phyloP scores from a whole-genome alignment of 1,140 invertebrate genomes.

The Piezodorus guildinii region DNA sequence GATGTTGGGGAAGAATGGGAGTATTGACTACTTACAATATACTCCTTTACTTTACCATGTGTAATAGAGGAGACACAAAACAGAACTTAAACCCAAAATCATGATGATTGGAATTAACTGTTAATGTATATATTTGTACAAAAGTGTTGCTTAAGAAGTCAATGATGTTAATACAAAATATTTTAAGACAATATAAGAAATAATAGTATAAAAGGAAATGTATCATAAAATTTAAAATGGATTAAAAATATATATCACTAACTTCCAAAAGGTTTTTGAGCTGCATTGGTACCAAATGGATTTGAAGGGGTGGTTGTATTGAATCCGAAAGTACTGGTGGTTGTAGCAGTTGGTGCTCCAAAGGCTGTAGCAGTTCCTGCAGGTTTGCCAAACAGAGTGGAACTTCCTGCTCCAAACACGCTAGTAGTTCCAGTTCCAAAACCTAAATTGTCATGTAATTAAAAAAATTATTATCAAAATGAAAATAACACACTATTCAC shows the following conservation, averaged over 20 bases:
- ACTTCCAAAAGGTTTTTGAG: slow-evolving; percentile 29
- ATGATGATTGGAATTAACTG: too few relatives aligned
- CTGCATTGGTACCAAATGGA: slow-evolving; percentile 29
- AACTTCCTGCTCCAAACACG: slow-evolving; percentile 20
- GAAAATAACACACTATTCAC: not conserved
- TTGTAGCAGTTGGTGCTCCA: slow-evolving; percentile 22
- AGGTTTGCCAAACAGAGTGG: slow-evolving; percentile 25
- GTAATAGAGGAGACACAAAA: too few relatives aligned
- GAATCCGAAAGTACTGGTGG: slow-evolving; percentile 25
- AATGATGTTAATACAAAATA: too few relatives aligned
- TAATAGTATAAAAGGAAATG: too few relatives aligned
- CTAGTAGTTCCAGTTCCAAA: slow-evolving; percentile 27
- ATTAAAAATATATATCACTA: slow-evolving; percentile 10
- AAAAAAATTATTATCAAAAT: not conserved
- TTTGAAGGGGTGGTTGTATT: slow-evolving; percentile 23
- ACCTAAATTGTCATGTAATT: not conserved
- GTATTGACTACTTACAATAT: too few relatives aligned
- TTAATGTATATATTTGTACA: too few relatives aligned
- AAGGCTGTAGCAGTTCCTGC: slow-evolving; percentile 24
- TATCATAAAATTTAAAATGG: not conserved
- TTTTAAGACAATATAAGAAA: too few relatives aligned
- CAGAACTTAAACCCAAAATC: too few relatives aligned
- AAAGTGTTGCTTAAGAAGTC: too few relatives aligned
- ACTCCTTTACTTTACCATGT: too few relatives aligned
- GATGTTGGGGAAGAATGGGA: too few relatives aligned